Evolutionary conservation across 2,888 invertebrate species (phyloP).

Genomic region (Endomychus coccineus): DNA sequence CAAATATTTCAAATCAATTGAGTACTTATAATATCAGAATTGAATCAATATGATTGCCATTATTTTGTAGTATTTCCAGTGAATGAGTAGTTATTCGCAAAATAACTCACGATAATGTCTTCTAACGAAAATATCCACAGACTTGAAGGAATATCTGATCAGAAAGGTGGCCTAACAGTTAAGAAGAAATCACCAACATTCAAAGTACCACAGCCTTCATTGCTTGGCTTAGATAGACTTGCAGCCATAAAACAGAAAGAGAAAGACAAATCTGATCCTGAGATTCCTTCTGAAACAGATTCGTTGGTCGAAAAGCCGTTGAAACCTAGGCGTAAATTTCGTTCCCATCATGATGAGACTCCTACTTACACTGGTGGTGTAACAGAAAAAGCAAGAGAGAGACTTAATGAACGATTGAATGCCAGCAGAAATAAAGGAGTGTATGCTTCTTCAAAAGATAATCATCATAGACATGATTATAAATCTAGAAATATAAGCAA

Average conservation of each 20-base stretch:
- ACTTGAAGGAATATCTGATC: conserved; percentile 58
- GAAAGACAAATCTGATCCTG: conserved; percentile 53
- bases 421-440: conserved; percentile 56
- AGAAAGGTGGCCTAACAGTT: conserved; percentile 63
- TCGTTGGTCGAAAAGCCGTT: conserved; percentile 43
- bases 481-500: conserved; percentile 37
- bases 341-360: conserved; percentile 77
- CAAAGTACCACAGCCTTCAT: conserved; percentile 68
- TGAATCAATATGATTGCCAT: too few relatives aligned
- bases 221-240: conserved; percentile 76
- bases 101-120: conserved; percentile 1
- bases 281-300: conserved; percentile 58
- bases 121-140: conserved; percentile 57
- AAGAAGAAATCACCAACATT: conserved; percentile 65
- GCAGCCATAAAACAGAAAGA: conserved; percentile 67
- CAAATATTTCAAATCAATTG: too few relatives aligned
- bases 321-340: conserved; percentile 56
- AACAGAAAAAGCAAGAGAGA: conserved; percentile 66
- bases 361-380: conserved; percentile 93
- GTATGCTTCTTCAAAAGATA: conserved; percentile 58
- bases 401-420: conserved; percentile 58
- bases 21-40: too few relatives aligned
- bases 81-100: too few relatives aligned
- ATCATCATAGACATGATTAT: conserved; percentile 21
- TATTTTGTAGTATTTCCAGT: too few relatives aligned